Conservation (phyloP, 2,797 vertebrate species). For the Myotis vivesi region DNA sequence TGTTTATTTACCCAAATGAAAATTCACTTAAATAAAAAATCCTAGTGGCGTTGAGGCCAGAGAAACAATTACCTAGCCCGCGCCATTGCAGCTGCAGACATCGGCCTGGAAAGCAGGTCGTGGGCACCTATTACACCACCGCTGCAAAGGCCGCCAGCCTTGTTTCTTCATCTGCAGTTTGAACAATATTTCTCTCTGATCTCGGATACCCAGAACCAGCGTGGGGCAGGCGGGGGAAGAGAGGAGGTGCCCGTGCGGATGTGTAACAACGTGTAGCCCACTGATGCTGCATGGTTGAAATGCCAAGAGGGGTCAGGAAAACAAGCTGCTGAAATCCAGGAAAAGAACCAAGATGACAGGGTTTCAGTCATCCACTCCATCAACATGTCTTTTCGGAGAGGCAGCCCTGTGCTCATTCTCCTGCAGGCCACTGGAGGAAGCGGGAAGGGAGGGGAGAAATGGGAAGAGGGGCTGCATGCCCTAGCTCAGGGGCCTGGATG, state of each 20-base stretch:
- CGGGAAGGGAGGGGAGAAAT: accelerated
- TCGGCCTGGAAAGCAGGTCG: not conserved
- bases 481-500: not conserved
- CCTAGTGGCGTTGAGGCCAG: not conserved
- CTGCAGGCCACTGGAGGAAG: not conserved
- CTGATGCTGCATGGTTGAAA: not conserved
- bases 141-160: conserved; percentile 63
- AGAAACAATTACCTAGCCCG: conserved; percentile 56
- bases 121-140: not conserved
- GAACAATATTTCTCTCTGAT: conserved; percentile 74
- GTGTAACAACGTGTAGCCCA: not conserved
- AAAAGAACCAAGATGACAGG: not conserved
- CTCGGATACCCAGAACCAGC: conserved; percentile 49
- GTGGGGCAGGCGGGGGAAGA: not conserved
- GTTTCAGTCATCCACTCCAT: not conserved
- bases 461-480: accelerated
- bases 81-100: not conserved
- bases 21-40: conserved; percentile 76
- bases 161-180: conserved; percentile 64
- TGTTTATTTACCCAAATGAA: conserved; percentile 68
- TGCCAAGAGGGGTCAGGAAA: conserved; percentile 40
- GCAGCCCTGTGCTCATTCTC: not conserved
- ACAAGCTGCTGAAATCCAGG: not conserved
- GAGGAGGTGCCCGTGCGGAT: not conserved
- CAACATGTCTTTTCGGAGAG: not conserved